These are phyloP conservation scores for Spermophilus dauricus DNA, from an alignment of 2,113 vertebrate genomes.

Conservation along the genomic window DNA sequence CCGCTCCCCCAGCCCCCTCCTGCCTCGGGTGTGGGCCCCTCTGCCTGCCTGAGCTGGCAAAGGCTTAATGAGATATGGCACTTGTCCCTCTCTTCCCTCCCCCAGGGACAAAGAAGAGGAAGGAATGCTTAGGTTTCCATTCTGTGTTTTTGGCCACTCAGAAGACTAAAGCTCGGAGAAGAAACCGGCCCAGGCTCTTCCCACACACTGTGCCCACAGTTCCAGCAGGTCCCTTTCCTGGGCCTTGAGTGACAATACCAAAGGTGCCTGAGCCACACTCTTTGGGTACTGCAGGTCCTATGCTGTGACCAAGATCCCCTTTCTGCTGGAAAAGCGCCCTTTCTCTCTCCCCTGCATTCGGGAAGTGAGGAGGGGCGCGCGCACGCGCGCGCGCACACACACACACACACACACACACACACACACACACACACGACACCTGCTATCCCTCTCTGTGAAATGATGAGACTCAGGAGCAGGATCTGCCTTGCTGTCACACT, in stretches of 20 bases:
- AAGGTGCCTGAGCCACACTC: neutral
- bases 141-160: constrained; percentile 14
- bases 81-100: neutral
- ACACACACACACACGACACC: neutral
- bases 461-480: too few species aligned
- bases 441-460: too few species aligned
- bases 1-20: neutral
- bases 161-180: neutral
- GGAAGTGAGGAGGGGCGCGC: neutral
- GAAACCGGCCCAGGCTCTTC: neutral
- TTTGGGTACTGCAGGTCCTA: neutral
- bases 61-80: neutral
- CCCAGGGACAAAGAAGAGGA: constrained; percentile 12
- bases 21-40: neutral
- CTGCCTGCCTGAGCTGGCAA: neutral
- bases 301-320: neutral
- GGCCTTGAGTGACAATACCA: neutral
- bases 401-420: too few species aligned
- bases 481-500: constrained; percentile 66
- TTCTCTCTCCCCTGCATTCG: neutral
- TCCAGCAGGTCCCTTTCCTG: neutral
- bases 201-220: neutral
- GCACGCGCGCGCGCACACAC: too few species aligned
- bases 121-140: constrained; percentile 17
- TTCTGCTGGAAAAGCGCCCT: neutral